Percentiles rank a stretch among this genome's conserved stretches.
phyloP scores from a whole-genome alignment of 2,797 vertebrate species.

The Fundulus diaphanus region DNA sequence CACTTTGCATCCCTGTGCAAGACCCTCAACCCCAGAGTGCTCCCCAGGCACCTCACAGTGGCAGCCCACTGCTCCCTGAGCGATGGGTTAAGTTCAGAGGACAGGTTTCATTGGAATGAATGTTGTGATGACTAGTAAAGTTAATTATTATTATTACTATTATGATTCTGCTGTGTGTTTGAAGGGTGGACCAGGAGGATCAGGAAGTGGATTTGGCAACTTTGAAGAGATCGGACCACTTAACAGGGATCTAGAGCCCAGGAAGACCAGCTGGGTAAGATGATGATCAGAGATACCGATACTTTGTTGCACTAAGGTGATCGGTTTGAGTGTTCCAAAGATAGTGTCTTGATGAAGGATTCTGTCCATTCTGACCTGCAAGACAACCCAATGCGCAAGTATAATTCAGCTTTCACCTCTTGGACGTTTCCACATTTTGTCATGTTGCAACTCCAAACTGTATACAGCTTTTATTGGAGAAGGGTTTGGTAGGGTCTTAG shows the following conservation, averaged over 20 bases:
- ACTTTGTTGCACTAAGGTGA: not conserved
- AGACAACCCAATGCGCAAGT: too few relatives aligned
- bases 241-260: conserved; percentile 80
- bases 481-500: not conserved
- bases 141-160: too few relatives aligned
- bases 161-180: conserved; percentile 8
- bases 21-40: too few relatives aligned
- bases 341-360: not conserved
- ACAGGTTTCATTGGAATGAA: too few relatives aligned
- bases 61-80: too few relatives aligned
- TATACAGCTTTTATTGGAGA: not conserved
- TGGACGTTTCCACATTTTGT: not conserved
- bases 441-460: not conserved
- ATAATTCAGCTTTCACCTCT: too few relatives aligned
- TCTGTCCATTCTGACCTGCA: too few relatives aligned
- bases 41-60: too few relatives aligned
- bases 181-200: conserved; percentile 94
- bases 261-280: conserved; percentile 91
- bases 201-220: conserved; percentile 94
- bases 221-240: conserved; percentile 96
- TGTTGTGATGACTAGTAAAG: too few relatives aligned
- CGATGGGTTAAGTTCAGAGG: too few relatives aligned
- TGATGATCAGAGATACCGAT: not conserved
- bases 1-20: too few relatives aligned
- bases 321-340: too few relatives aligned